phyloP scores from a whole-genome alignment of 2,888 invertebrate genomes.

The Himalopsyche tibetana region DNA sequence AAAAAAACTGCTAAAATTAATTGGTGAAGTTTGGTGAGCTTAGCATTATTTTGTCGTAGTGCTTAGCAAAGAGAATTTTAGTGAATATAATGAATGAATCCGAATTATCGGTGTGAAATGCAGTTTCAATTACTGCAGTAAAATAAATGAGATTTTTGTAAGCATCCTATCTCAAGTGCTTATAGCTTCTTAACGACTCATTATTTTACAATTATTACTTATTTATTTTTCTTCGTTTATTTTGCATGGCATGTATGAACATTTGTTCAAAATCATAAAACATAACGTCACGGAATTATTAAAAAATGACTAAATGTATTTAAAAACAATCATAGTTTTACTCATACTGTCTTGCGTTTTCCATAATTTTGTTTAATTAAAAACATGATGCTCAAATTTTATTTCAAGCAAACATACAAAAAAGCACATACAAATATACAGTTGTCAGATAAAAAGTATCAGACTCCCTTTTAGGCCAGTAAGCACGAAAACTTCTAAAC shows the following conservation, averaged over 20 bases:
- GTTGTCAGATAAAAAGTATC: slow-evolving; percentile 47
- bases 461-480: slow-evolving; percentile 24
- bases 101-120: background rate
- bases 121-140: background rate
- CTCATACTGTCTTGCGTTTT: too few relatives aligned
- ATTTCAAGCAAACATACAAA: background rate
- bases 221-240: too few relatives aligned
- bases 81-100: slow-evolving; percentile 22
- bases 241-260: too few relatives aligned
- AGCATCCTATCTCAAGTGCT: background rate
- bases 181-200: too few relatives aligned
- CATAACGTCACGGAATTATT: too few relatives aligned
- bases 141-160: background rate
- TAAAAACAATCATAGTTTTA: too few relatives aligned
- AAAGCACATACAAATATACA: background rate
- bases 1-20: slow-evolving; percentile 61
- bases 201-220: too few relatives aligned
- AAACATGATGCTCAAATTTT: background rate
- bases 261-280: too few relatives aligned
- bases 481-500: slow-evolving; percentile 3
- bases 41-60: slow-evolving; percentile 41
- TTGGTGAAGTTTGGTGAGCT: slow-evolving; percentile 62
- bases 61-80: background rate
- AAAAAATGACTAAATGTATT: too few relatives aligned
- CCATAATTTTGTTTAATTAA: background rate